These are phyloP conservation scores for Morus bassanus DNA, from an alignment of 2,797 vertebrate genomes.

Conservation along the genomic window DNA sequence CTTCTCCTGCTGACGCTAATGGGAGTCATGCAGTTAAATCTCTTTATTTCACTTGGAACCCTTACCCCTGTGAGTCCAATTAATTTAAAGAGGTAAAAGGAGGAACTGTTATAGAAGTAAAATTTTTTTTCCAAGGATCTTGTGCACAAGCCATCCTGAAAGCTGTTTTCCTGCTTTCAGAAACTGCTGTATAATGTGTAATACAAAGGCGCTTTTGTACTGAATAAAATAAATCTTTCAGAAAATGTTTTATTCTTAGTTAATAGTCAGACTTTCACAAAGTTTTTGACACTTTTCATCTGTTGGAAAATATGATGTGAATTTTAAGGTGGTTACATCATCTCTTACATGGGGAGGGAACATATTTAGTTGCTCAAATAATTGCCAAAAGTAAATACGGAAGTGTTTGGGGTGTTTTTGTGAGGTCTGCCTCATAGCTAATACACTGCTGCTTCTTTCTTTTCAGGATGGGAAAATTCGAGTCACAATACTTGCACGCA, in stretches of 20 bases:
- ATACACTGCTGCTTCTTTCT: slow-evolving; percentile 28
- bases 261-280: not conserved
- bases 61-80: slow-evolving; percentile 28
- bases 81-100: slow-evolving; percentile 42
- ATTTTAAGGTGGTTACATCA: slow-evolving; percentile 23
- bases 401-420: not conserved
- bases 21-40: slow-evolving; percentile 55
- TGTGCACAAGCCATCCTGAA: not conserved
- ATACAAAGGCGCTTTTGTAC: slow-evolving; percentile 16
- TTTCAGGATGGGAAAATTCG: slow-evolving; percentile 88
- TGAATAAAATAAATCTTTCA: not conserved
- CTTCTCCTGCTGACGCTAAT: slow-evolving; percentile 55
- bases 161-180: not conserved
- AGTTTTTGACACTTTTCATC: not conserved
- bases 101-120: slow-evolving; percentile 8
- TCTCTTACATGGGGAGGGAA: not conserved
- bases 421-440: not conserved
- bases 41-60: slow-evolving; percentile 41
- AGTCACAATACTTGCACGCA: slow-evolving; percentile 92
- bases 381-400: not conserved
- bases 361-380: not conserved
- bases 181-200: not conserved
- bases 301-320: not conserved
- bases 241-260: not conserved
- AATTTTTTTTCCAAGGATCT: not conserved